Evolutionary conservation across 2,113 vertebrate species (phyloP), one percentile per base, ranked within the genome.

Genomic region (Pluvianellus socialis): DNA sequence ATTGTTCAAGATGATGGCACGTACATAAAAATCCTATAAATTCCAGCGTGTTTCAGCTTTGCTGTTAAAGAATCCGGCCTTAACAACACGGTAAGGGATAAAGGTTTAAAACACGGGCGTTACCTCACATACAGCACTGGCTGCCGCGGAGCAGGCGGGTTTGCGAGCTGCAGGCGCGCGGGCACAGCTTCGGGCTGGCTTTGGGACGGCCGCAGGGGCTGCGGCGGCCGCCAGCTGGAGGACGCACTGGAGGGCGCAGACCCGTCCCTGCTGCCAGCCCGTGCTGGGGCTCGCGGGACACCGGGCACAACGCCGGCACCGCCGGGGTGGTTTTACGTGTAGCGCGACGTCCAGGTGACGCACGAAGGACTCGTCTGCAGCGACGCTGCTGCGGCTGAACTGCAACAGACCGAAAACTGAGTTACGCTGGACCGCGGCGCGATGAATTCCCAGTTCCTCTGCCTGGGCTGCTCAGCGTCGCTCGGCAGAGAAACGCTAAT

Each of bases 161-260:
- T 50, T 14, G 56, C 38, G 26, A 10, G 45, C 42, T 22, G 71
- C 86, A 14, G 27, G 4, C 0, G 71, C 53, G 1, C 1, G 40
- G 72, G 2, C 21, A 19, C 1, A 2, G 42, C 27, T 65, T 40
- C 13, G 24, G 68, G 24, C 26, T 4, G 4, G 42, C 11, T 33
- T 14, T 9, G 4, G 63, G 77, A 4, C 3, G 61, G 59, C 38
- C 14, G n/a, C 23, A 19, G 14, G 30, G 15, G 14, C 13, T 7
- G 71, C 12, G 0, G 1, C 0, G 72, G n/a, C 40, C 52, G 38
- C 0, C 3, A n/a, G 56, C 68, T 2, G 6, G 40, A 38, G n/a
- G 30, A 12, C 9, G 45, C 44, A 9, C 23, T 26, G 2, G 2
- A 4, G 52, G 82, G 19, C 2, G 0, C 70, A 7, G 85, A 28